Percentiles rank a stretch among this genome's conserved stretches.
Conservation (phyloP, 2,113 vertebrate species). For the Argyrosomus japonicus region DNA sequence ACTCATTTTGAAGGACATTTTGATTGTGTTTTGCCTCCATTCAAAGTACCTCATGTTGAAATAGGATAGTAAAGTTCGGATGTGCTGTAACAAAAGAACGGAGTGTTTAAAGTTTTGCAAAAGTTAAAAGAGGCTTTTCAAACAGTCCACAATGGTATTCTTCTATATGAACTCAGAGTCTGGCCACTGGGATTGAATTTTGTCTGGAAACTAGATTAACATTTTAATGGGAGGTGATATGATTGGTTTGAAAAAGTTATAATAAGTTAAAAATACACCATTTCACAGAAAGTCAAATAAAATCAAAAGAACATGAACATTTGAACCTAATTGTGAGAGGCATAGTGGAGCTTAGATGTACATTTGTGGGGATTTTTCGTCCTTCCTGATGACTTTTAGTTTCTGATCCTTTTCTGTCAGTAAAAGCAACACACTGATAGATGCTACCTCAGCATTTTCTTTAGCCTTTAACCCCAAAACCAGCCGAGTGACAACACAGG, state of each 20-base stretch:
- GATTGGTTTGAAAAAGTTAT: background rate
- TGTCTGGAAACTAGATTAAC: background rate
- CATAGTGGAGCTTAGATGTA: background rate
- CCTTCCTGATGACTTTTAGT: constrained; percentile 13
- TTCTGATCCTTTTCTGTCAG: background rate
- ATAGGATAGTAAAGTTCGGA: background rate
- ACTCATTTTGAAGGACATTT: background rate
- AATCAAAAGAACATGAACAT: background rate
- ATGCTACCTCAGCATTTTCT: constrained; percentile 70
- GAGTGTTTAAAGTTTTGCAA: background rate
- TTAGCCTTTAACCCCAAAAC: constrained; percentile 74
- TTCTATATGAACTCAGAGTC: background rate
- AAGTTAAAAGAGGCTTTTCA: background rate
- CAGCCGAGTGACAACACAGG: constrained; percentile 53
- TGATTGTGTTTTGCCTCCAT: background rate
- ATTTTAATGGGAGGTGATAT: background rate
- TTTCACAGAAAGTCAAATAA: background rate
- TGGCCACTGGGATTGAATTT: background rate
- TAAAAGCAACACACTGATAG: constrained; percentile 37
- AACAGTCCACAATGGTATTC: background rate
- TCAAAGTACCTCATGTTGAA: background rate
- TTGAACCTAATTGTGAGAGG: background rate
- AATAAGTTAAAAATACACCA: background rate
- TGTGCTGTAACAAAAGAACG: background rate
- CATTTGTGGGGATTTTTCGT: background rate